Base-by-base conservation (phyloP, 2,888 invertebrate genomes). In the Bombylius discolor region DNA sequence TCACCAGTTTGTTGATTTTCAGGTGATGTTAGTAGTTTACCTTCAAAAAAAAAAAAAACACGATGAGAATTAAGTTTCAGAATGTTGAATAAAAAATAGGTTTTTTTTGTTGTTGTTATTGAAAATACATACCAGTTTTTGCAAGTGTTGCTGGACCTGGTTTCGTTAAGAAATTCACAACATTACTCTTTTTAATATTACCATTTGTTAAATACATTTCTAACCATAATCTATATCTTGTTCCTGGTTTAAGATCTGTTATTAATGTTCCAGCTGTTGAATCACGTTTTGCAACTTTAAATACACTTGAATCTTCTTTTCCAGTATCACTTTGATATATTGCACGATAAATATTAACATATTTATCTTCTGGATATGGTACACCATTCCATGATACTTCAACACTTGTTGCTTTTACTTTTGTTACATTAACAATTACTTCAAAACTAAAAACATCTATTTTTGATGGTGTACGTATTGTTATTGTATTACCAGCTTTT, bases 151-250 rank as follows among this genome's bases (percentile, higher is more conserved):
- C 71, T 32, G 78, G 76, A 57, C 85, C 81, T 2, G 89, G 84
- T 68, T 91, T 91, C 0, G 93, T 94, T 46, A 85, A 81, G 61
- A 93, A 88, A 66, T 90, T 89, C 65, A 92, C 81, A 0, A 92
- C 91, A 65, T 93, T 92, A 67, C 91, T 92, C 54, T 89, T 89
- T 70, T 90, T 89, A 58, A 89, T 87, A 69, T 87, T 87, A 23
- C 94, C 93, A 69, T 93, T 93, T 0, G 90, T 90, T 46, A 94
- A 75, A 72, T 91, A 93, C 61, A 92, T 81, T 67, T 93, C 93
- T 60, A 94, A 73, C 92, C 93, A 93, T 32, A 93, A 77, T 49
- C 89, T 83, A 69, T 92, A 93, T 66, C 90, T 69, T 14, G 89
- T 85, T 52, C 88, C 85, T 0, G 92, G 86, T 66, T 85, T 84